Conservation (phyloP, 1,140 invertebrate species). For the Bombus picipes region DNA sequence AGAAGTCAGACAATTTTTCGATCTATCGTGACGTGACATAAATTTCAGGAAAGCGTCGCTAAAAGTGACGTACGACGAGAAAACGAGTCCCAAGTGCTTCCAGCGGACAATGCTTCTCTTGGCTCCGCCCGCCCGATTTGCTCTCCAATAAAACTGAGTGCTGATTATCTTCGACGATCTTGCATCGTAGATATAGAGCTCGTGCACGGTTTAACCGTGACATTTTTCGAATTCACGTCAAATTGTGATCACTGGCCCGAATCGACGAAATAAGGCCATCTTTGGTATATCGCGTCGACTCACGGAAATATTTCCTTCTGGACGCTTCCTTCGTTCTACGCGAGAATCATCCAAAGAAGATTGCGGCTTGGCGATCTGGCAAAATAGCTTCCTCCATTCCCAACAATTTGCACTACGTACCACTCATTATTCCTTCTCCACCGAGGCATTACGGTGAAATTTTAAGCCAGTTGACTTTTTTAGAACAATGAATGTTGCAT, state of each 20-base stretch:
- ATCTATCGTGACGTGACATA: slow-evolving; percentile 27
- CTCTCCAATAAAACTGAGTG: slow-evolving; percentile 58
- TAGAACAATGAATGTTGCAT: neutral
- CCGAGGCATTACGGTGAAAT: neutral
- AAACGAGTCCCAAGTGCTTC: slow-evolving; percentile 23
- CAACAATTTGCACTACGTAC: neutral
- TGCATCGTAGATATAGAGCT: neutral
- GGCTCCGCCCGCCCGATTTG: slow-evolving; percentile 18
- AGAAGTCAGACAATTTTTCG: slow-evolving; percentile 43
- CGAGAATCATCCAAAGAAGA: neutral
- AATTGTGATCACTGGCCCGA: slow-evolving; percentile 30
- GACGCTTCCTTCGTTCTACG: neutral
- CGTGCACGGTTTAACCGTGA: too few relatives aligned
- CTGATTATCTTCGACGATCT: slow-evolving; percentile 57
- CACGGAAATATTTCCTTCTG: neutral
- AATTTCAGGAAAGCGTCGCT: slow-evolving; percentile 38
- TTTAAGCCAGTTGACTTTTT: neutral
- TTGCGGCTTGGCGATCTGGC: slow-evolving; percentile 1
- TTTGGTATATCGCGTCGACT: neutral
- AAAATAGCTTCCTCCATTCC: neutral
- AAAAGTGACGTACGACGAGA: slow-evolving; percentile 15
- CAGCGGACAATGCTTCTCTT: slow-evolving; percentile 55
- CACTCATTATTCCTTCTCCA: neutral
- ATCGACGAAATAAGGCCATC: slow-evolving; percentile 30
- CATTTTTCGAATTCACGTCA: slow-evolving; percentile 28